These are phyloP conservation scores for Campylomormyrus numenius DNA, from an alignment of 2,113 vertebrate genomes.

Conservation along the genomic window DNA sequence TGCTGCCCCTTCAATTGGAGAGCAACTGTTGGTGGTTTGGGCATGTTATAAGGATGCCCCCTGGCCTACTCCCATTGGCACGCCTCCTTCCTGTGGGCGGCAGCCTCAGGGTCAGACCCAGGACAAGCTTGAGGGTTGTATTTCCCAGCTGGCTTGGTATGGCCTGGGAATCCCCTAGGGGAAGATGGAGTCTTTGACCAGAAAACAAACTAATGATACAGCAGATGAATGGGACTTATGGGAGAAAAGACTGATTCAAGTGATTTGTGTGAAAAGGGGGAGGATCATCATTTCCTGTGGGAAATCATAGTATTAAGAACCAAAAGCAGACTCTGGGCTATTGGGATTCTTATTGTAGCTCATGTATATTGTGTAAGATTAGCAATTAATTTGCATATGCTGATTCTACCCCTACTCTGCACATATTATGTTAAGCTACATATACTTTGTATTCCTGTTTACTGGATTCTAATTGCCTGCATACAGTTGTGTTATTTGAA, in stretches of 20 bases:
- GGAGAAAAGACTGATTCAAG: neutral
- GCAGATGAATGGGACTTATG: neutral
- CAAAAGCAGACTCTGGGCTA: neutral
- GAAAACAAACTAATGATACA: neutral
- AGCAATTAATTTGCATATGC: neutral
- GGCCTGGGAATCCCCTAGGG: neutral
- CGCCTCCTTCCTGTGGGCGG: neutral
- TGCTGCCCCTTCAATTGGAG: neutral
- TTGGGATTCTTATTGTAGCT: neutral
- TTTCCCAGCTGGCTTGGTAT: neutral
- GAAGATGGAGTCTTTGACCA: neutral
- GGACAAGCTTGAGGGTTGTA: neutral
- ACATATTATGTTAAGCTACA: neutral
- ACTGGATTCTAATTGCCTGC: neutral
- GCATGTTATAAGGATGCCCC: neutral
- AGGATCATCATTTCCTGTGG: neutral
- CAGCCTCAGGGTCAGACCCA: neutral
- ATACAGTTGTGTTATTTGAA: neutral
- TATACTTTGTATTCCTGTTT: neutral
- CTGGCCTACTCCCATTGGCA: neutral
- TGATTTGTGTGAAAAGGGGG: neutral
- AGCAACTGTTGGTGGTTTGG: neutral
- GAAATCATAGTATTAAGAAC: neutral
- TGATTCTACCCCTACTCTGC: neutral
- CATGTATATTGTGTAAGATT: neutral